These are phyloP conservation scores for Trachelus tabidus DNA, from an alignment of 2,888 invertebrate genomes.

Conservation along the genomic window DNA sequence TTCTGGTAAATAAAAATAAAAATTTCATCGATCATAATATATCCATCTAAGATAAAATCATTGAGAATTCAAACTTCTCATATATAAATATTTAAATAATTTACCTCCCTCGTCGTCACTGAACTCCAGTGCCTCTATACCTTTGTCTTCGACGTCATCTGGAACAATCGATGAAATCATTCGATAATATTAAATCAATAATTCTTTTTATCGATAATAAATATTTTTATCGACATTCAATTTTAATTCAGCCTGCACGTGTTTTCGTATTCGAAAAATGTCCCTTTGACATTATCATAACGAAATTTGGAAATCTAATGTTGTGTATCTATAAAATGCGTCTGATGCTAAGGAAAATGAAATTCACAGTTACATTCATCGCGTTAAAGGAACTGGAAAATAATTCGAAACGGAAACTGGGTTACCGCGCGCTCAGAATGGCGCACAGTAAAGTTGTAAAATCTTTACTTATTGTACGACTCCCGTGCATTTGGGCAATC, in stretches of 20 bases:
- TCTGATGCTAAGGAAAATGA: background rate
- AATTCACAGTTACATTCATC: background rate
- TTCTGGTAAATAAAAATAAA: background rate
- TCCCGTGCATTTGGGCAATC: background rate
- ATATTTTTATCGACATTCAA: background rate
- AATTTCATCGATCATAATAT: background rate
- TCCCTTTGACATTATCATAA: background rate
- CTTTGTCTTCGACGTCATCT: conserved; percentile 27
- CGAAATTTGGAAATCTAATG: background rate
- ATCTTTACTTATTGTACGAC: background rate
- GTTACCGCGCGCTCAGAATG: background rate
- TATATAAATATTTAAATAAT: background rate
- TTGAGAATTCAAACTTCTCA: background rate
- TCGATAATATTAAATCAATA: background rate
- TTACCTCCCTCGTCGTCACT: conserved; percentile 36
- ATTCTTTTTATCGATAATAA: background rate
- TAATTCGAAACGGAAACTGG: background rate
- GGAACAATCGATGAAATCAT: background rate
- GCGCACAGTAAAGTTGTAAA: background rate
- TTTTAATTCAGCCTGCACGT: background rate
- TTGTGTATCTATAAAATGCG: background rate
- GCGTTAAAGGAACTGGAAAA: background rate
- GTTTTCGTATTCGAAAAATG: background rate
- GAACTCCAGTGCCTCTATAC: conserved; percentile 38
- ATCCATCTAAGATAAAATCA: background rate